Conservation (phyloP, 1,140 invertebrate species). For the Drusus annulatus region DNA sequence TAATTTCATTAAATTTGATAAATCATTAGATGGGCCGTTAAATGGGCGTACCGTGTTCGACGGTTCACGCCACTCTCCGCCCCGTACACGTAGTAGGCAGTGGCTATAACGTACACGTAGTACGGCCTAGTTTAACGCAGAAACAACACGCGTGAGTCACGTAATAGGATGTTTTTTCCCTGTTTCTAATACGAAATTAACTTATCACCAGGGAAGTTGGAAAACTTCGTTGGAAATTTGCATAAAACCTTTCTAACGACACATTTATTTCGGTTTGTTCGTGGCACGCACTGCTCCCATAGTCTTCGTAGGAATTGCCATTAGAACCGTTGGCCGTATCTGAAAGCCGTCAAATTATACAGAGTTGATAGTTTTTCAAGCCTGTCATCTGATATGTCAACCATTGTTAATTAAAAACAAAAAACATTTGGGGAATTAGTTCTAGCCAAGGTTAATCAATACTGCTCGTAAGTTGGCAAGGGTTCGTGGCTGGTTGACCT, state of each 20-base stretch:
- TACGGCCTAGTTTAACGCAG: too few relatives aligned
- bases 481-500: too few relatives aligned
- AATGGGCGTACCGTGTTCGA: conserved; percentile 11
- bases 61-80: not conserved
- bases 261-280: conserved; percentile 45
- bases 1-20: conserved; percentile 2
- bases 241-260: conserved; percentile 56
- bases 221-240: conserved; percentile 45
- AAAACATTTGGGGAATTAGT: too few relatives aligned
- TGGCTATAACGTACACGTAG: too few relatives aligned
- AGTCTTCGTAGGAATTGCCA: conserved; percentile 38
- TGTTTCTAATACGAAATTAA: conserved; percentile 57
- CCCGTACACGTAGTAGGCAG: not conserved
- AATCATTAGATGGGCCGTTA: conserved; percentile 1
- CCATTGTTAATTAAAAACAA: not conserved
- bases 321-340: not conserved
- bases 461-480: too few relatives aligned
- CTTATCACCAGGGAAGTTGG: conserved; percentile 50
- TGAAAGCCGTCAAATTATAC: conserved; percentile 23
- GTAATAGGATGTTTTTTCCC: conserved; percentile 57
- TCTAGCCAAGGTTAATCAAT: too few relatives aligned
- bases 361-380: conserved; percentile 34
- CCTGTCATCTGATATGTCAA: conserved; percentile 18
- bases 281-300: conserved; percentile 38
- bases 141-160: conserved; percentile 45